Evolutionary conservation across 2,797 vertebrate genomes (phyloP), one percentile per base, ranked within the genome.

Genomic region (Molossus molossus): DNA sequence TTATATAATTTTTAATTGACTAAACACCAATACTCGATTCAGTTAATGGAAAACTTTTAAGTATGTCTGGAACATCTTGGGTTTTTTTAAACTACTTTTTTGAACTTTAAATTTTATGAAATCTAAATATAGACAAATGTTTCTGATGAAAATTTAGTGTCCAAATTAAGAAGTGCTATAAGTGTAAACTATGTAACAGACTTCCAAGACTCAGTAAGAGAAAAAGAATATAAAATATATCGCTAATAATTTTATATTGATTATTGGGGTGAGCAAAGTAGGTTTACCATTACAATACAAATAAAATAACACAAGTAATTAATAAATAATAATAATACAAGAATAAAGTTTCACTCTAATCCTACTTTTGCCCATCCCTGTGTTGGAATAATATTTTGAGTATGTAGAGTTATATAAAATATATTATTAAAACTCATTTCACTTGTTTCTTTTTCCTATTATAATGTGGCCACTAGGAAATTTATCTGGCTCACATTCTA

Each of bases 121-220:
- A 76, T n/a, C 60, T 23, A 94, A 83, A 67, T 33, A 58, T 17
- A 64, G 33, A 45, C 6, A 37, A 58, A 23, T 62, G 20, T 75
- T 84, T 94, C 13, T 67, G 50, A 53, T 84, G 60, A 50, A 84
- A 94, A 76, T 76, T 37, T 33, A 72, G 57, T 21, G 33, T 73
- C 21, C 17, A 25, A 75, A 48, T 55, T 65, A n/a, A 55, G 12
- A 9, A 10, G 18, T 14, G 12, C n/a, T 80, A 1, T 17, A 72
- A 79, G 45, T 48, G 5, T 81, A 73, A 88, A 73, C 45, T 57
- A 64, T 5, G 62, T 15, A 23, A 20, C 58, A 62, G 45, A 64
- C 2, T 72, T 72, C 23, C 20, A 87, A 64, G 75, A 81, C 57
- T 62, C 45, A 73, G 11, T 87, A 87, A 40, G 23, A 70, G 27